Base-by-base conservation (phyloP, 2,797 vertebrate genomes). In the Manis crassicaudata region DNA sequence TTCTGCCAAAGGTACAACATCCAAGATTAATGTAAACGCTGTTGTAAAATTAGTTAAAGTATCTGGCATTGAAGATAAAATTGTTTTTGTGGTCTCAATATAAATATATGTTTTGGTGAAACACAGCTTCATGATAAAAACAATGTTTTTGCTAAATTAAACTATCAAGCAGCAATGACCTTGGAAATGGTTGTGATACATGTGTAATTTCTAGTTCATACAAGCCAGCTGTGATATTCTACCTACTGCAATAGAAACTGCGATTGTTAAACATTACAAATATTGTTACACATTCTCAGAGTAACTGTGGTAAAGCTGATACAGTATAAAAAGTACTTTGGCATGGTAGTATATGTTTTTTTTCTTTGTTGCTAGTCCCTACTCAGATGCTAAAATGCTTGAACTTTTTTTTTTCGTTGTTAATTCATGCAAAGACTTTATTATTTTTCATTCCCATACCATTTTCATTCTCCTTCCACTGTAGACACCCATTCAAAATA, bases 221-320 rank as follows among this genome's bases (percentile, higher is more conserved):
- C 52, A 40, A 92, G 84, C 65, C 67, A 84, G 93, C 86, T 83
- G 58, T 72, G 79, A 68, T 65, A 63, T 6, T 50, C 75, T 58
- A 65, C 27, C 58, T 35, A 82, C 2, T 35, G 43, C 90, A 73
- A 92, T 35, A 81, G 77, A 93, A 76, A 40, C 29, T 83, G 40
- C 11, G 18, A 40, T 86, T 75, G 86, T 86, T 92, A 81, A 87
- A 87, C 58, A 79, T 77, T 56, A 35, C 50, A 40, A 80, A 83
- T 96, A 92, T 95, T 96, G 92, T 68, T 89, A 76, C 82, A 62
- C 18, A 52, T 46, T 40, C 70, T 75, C 76, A 77, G 82, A 90
- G 68, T 43, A 80, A 80, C 70, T 81, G 60, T n/a, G 63, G 92
- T 87, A 37, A 92, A 91, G 25, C 89, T 20, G 37, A 85, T 63